Conservation (phyloP, 92 coral and sea anemone genomes). For the Porites evermanni region DNA sequence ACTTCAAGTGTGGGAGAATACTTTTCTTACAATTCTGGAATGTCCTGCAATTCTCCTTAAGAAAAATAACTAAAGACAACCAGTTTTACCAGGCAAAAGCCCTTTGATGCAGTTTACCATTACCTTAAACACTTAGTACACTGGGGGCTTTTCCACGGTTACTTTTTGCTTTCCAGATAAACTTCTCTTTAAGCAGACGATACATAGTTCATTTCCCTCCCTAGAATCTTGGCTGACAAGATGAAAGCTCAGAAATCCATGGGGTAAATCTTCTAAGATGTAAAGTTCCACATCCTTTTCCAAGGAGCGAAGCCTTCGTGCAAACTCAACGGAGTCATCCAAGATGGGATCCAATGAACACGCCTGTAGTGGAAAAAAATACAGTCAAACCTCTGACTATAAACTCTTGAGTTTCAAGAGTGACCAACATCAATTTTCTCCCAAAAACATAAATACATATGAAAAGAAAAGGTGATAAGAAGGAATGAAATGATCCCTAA, state of each 20-base stretch:
- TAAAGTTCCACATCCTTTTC: slow-evolving; percentile 91
- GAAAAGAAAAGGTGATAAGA: too few species aligned
- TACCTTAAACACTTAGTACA: slow-evolving; percentile 45
- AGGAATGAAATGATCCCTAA: too few species aligned
- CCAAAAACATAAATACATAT: too few species aligned
- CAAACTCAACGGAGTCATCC: slow-evolving; percentile 98
- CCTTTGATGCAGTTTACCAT: background rate
- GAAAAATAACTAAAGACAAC: background rate
- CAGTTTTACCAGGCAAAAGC: background rate
- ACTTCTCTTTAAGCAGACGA: slow-evolving; percentile 85
- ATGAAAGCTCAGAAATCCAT: slow-evolving; percentile 95
- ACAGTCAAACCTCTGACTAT: background rate
- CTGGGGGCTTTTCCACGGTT: slow-evolving; percentile 70
- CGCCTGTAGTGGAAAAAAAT: slow-evolving; percentile 63
- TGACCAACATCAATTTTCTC: too few species aligned
- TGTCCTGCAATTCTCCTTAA: background rate
- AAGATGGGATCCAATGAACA: slow-evolving; percentile 96
- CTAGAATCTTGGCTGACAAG: slow-evolving; percentile 93
- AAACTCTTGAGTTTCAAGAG: background rate
- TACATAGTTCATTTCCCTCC: slow-evolving; percentile 92
- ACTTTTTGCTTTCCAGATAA: slow-evolving; percentile 80
- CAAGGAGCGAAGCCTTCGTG: slow-evolving; percentile 81
- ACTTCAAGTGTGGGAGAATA: too few species aligned
- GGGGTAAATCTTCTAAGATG: slow-evolving; percentile 90
- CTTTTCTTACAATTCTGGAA: background rate